phyloP scores from a whole-genome alignment of 1,140 invertebrate species.

The Bombus superbus region DNA sequence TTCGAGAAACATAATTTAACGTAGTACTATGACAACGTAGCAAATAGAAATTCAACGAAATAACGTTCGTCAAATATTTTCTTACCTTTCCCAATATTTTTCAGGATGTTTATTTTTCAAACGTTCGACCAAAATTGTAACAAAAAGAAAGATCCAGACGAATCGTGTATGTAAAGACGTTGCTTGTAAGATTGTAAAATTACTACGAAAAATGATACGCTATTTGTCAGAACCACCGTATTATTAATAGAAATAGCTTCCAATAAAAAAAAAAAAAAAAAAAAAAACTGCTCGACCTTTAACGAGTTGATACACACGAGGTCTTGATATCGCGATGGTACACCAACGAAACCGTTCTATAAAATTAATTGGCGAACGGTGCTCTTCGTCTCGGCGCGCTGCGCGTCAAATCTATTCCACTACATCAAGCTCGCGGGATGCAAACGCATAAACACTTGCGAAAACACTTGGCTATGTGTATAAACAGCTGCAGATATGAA shows the following conservation, averaged over 20 bases:
- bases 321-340: too few relatives aligned
- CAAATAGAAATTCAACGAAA: background rate
- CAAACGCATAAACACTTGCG: slow-evolving; percentile 14
- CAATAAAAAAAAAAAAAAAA: background rate
- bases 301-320: background rate
- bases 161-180: too few relatives aligned
- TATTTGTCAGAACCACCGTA: too few relatives aligned
- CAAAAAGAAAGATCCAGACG: too few relatives aligned
- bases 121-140: too few relatives aligned
- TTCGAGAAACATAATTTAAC: background rate
- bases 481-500: slow-evolving; percentile 6
- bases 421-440: background rate
- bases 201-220: too few relatives aligned
- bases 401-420: slow-evolving; percentile 2
- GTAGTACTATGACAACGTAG: background rate
- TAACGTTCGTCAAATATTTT: too few relatives aligned
- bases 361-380: background rate
- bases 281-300: background rate
- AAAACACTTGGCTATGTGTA: slow-evolving; percentile 2
- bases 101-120: too few relatives aligned
- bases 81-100: background rate
- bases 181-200: too few relatives aligned
- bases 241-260: background rate
- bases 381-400: background rate
- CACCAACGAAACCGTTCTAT: background rate